Percentiles rank a stretch among this genome's conserved stretches.
phyloP scores from a whole-genome alignment of 2,113 vertebrate genomes.

The Chunga burmeisteri region DNA sequence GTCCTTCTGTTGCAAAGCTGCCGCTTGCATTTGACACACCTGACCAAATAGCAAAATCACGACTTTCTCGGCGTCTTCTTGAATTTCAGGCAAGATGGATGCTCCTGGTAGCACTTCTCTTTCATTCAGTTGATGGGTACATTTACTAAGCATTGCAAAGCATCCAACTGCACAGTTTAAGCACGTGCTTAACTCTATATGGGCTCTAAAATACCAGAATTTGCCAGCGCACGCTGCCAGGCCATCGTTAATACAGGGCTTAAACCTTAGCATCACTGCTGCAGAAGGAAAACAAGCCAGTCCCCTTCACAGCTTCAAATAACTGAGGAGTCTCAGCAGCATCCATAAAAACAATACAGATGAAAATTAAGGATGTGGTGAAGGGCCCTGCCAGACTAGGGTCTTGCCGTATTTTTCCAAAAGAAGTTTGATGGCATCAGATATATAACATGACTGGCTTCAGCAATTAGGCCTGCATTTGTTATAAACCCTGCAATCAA shows the following conservation, averaged over 20 bases:
- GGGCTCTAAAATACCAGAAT: neutral
- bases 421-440: neutral
- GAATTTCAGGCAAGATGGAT: neutral
- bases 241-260: neutral
- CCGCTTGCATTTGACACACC: neutral
- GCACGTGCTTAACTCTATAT: neutral
- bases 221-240: neutral
- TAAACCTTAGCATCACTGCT: neutral
- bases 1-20: neutral
- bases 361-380: neutral
- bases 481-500: slow-evolving; percentile 35
- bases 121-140: neutral
- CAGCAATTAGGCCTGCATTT: slow-evolving; percentile 20
- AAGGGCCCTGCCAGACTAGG: neutral
- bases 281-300: neutral
- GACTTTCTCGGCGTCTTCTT: neutral
- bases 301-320: neutral
- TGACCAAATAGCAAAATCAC: neutral
- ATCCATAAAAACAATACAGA: neutral
- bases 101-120: neutral
- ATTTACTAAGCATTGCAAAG: neutral
- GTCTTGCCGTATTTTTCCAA: neutral
- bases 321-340: neutral
- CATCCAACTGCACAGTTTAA: neutral
- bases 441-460: neutral